Base-by-base conservation (phyloP, 2,888 invertebrate species). In the Amblyteles armatorius region DNA sequence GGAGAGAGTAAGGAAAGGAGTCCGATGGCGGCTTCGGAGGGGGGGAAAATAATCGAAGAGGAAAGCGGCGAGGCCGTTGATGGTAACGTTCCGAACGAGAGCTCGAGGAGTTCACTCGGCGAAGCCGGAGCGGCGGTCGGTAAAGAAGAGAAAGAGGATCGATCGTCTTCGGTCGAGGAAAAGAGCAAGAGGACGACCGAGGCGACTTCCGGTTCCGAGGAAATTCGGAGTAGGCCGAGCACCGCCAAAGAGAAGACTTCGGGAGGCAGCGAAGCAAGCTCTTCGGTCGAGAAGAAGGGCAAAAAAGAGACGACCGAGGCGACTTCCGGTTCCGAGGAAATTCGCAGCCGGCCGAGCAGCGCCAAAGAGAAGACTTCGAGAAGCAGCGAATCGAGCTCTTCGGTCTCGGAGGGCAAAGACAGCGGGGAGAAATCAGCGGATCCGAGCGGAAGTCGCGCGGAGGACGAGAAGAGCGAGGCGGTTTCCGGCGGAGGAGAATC, bases 41-140 rank as follows among this genome's bases (percentile, higher is more conserved):
- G 50, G 11, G 65, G 40, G 11, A 36, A 55, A 4, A 94, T 95
- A 48, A 91, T 94, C 86, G 89, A 93, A 88, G 83, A 93, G 88
- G 68, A 83, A 84, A 40, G 57, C 82, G 87, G 86, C 19, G 40
- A 48, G 16, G n/a, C 40, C n/a, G 36, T 40, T 3, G 60, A 68
- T 22, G 22, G 7, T 55, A 80, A 79, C 6, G 50, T 40, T 19
- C 33, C 22, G 19, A 63, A 40, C n/a, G 40, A 26, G 16, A 71
- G 65, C 19, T n/a, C 57, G 44, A 68, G 36, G 68, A 80, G 72
- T 50, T 33, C 19, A 13, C 16, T 16, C n/a, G 81, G 36, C 63
- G 76, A 84, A 73, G 77, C 84, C 67, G 83, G 48, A 82, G 60
- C 73, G 78, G 69, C 1, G 65, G 82, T 76, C 52, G 78, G 69